Base-by-base conservation (phyloP, 2,888 invertebrate genomes). In the Brachypterus glaber region DNA sequence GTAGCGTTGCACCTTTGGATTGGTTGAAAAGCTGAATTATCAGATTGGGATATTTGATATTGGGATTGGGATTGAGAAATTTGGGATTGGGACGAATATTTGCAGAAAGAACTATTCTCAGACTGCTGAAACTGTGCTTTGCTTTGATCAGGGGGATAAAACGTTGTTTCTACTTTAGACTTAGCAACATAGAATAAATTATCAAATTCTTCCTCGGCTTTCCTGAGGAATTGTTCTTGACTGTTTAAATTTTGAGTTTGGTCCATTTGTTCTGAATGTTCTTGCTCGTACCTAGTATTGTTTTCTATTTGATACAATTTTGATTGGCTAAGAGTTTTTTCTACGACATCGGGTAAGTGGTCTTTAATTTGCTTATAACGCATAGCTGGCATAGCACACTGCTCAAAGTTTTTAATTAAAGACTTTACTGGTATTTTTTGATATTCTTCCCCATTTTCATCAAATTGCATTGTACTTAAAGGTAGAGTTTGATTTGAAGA, bases 391-490 rank as follows among this genome's bases (percentile, higher is more conserved):
- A 70, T 62, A n/a, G 69, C 67, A n/a, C 73, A 74, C 50, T 76
- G 71, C 51, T 79, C 78, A 49, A 77, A 79, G 47, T 70, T 72
- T 43, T 70, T 68, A 33, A 79, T 78, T 18, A 79, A 54, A 32
- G 57, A 57, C 44, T 59, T 67, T 1, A 71, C 68, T 16, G 68
- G 68, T 33, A 69, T 51, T 51, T 67, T 64, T 15, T 56, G 51
- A 40, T 67, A 66, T 39, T 64, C 55, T 24, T 62, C 61, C 14
- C 57, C 54, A 16, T 47, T 45, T 17, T 55, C 50, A 18, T 8
- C 9, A 18, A 34, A 7, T 3, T 33, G 17, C 9, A 17, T 17
- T 33, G 16, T 33, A 13, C 14, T 25, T 24, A 29, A 33, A 29
- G 8, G 12, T 17, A 8, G 15, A 18, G 13, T 15, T 39, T 17